Conservation (phyloP, 2,797 vertebrate genomes). For the Limnodromus scolopaceus region DNA sequence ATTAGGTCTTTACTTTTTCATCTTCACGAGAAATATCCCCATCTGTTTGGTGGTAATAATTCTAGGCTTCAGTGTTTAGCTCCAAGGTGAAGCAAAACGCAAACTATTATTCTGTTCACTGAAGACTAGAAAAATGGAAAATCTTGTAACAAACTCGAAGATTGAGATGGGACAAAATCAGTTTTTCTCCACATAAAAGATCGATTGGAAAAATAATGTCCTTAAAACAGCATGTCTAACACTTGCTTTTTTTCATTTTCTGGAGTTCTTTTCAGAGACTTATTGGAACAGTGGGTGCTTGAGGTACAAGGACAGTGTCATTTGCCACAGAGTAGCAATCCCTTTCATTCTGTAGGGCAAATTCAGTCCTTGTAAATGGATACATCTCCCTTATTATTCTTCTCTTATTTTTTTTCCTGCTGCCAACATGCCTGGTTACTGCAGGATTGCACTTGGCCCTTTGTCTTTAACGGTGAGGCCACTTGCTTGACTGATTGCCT, state of each 20-base stretch:
- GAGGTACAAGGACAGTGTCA: not conserved
- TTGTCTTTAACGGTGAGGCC: not conserved
- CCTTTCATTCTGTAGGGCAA: not conserved
- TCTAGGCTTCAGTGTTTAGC: slow-evolving; percentile 2
- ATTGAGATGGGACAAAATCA: not conserved
- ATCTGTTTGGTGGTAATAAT: slow-evolving; percentile 34
- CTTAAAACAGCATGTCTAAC: not conserved
- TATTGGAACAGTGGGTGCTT: not conserved
- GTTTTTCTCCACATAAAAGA: not conserved
- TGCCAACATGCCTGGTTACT: not conserved
- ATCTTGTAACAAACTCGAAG: not conserved
- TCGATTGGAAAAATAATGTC: slow-evolving; percentile 4
- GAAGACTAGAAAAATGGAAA: slow-evolving; percentile 35
- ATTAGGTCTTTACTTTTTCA: slow-evolving; percentile 18
- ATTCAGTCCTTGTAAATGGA: not conserved
- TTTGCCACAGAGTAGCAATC: not conserved
- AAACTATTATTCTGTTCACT: slow-evolving; percentile 34
- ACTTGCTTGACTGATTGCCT: not conserved
- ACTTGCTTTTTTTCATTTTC: slow-evolving; percentile 29
- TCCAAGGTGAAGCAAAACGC: slow-evolving; percentile 49
- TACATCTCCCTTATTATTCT: not conserved
- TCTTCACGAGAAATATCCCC: slow-evolving; percentile 43
- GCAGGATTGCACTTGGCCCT: not conserved
- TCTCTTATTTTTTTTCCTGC: not conserved
- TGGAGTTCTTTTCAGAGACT: not conserved